Percentiles rank a stretch among this genome's conserved stretches.
Evolutionary conservation across 1,140 invertebrate species (phyloP).

Genomic region (Wiebesia pumilae): DNA sequence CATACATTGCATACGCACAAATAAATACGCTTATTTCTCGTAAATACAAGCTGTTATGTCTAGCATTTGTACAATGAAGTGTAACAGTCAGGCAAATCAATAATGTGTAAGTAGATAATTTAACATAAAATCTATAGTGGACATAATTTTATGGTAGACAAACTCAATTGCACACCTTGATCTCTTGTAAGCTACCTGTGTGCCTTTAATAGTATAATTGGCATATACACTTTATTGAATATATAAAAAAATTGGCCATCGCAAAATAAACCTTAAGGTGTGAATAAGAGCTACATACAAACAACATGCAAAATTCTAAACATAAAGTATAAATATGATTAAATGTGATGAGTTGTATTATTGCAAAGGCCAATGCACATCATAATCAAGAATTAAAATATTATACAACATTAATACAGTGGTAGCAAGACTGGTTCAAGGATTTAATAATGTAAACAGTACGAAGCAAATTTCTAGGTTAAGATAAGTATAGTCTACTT

Average conservation of each 20-base stretch:
- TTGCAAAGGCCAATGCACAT: not conserved
- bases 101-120: slow-evolving; percentile 26
- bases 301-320: not conserved
- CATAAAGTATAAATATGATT: not conserved
- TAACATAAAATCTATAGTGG: slow-evolving; percentile 3
- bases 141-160: not conserved
- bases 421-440: slow-evolving; percentile 2
- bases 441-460: not conserved
- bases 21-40: slow-evolving; percentile 15
- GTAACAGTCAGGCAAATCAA: not conserved
- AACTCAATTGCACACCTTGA: slow-evolving; percentile 7
- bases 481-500: not conserved
- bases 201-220: slow-evolving; percentile 22
- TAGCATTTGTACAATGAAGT: slow-evolving; percentile 17
- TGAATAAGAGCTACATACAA: not conserved
- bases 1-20: not conserved
- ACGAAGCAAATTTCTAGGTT: not conserved
- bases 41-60: not conserved
- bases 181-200: slow-evolving; percentile 10
- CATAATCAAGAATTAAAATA: not conserved
- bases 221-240: not conserved
- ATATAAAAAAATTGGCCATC: slow-evolving; percentile 42
- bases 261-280: slow-evolving; percentile 10
- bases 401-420: not conserved
- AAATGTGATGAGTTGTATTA: not conserved